Evolutionary conservation across 2,888 invertebrate genomes (phyloP), one percentile per base, ranked within the genome.

Genomic region (Clepsis dumicolana): DNA sequence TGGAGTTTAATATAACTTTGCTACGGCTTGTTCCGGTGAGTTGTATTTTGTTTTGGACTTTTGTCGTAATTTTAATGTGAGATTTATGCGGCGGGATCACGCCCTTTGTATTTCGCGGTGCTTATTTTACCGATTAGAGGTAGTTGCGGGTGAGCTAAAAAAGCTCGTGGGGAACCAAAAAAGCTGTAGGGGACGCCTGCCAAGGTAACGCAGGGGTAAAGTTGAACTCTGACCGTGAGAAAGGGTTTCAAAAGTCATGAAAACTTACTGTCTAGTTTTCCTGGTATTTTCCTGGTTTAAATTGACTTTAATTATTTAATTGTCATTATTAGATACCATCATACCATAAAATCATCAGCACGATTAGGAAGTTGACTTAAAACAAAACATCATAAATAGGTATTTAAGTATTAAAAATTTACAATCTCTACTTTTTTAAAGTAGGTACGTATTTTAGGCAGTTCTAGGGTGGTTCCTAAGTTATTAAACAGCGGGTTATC

Each of bases 11-110:
- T 87, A 88, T 88, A 86, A 88, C 89, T 88, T 84, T 86, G 81
- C 84, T 84, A 84, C 90, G 83, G 85, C 82, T 87, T 87, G 89
- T 89, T 88, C 86, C 89, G 89, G 93, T 93, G 77, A 93, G 93
- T 92, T 86, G 87, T 16, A 21, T 56, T 38, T 56, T 56, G 21
- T 78, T 77, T 80, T 86, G 88, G 83, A 82, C 85, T 88, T 88
- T 87, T 83, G 21, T 48, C 21, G 48, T 48, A n/a, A 85, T 88
- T 89, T 82, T 88, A 85, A 87, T 85, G 86, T 81, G 84, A 78
- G 89, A 90, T 91, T 89, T 86, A 88, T 89, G 83, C 81, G 83
- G 73, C 77, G 83, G 88, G 86, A 87, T 83, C 86, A 84, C 81
- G 79, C 77, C 84, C 78, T 84, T 27, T 50, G 27, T 62, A 50